Conservation (phyloP, 2,888 invertebrate genomes). For the Temnothorax ravouxi region DNA sequence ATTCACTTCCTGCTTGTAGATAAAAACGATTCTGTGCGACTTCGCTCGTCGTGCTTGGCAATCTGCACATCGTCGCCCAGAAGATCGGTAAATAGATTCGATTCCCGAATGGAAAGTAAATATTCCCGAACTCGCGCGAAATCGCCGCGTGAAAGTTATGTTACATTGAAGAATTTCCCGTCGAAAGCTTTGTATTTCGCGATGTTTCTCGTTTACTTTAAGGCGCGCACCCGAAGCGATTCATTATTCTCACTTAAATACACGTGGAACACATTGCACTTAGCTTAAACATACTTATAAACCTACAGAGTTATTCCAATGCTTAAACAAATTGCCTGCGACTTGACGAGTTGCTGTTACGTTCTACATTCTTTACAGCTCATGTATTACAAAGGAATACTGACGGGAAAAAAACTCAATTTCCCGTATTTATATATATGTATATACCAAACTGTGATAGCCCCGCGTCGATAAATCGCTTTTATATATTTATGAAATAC, state of each 20-base stretch:
- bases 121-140: conserved; percentile 5
- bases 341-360: conserved; percentile 59
- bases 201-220: conserved; percentile 70
- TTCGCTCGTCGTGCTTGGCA: conserved; percentile 52
- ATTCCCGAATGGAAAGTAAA: conserved; percentile 7
- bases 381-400: conserved; percentile 75
- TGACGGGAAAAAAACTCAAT: conserved; percentile 65
- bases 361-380: conserved; percentile 66
- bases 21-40: conserved; percentile 32
- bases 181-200: conserved; percentile 73
- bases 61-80: conserved; percentile 55
- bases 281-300: conserved; percentile 77
- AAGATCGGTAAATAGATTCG: conserved; percentile 22
- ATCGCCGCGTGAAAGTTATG: conserved; percentile 28
- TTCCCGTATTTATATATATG: conserved; percentile 21
- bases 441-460: conserved; percentile 38
- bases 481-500: conserved; percentile 48
- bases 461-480: conserved; percentile 42
- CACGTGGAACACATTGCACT: conserved; percentile 83
- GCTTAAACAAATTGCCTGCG: conserved; percentile 69
- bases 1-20: conserved; percentile 7
- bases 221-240: conserved; percentile 80
- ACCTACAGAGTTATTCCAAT: conserved; percentile 70
- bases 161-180: conserved; percentile 69
- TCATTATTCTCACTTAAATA: conserved; percentile 77